Base-by-base conservation (phyloP, 2,113 vertebrate species). In the Hoplias malabaricus region DNA sequence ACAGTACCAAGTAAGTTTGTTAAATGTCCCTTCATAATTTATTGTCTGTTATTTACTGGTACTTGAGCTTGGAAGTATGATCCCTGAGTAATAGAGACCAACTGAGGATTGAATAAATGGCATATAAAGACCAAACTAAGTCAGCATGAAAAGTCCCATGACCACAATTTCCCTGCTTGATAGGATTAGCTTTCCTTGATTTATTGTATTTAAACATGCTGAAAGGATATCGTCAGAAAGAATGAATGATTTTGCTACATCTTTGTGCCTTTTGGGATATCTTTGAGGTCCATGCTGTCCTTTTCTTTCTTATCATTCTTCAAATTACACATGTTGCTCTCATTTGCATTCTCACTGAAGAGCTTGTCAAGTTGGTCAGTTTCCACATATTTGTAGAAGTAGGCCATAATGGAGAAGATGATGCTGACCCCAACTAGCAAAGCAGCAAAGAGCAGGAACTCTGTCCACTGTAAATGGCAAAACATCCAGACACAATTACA, bases 341-440 rank as follows among this genome's bases (percentile, higher is more conserved):
- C 19, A 0, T 48, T 23, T 57, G 19, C 27, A 0, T 94, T 88
- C 13, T 91, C 83, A 72, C 23, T 67, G 87, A 79, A 85, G 12
- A 84, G 9, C 62, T 83, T 90, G 63, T 85, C 77, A 59, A 94
- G 70, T 85, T 94, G 85, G 1, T 93, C 88, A 3, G 92, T 90
- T 80, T 94, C 88, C 11, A 95, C 84, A 36, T 95, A 96, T 36
- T 93, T 90, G 87, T 98, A 99, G 92, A 95, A 96, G 85, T 92
- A 87, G 69, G 93, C 92, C 96, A 98, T 98, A 90, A 98, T 86
- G 87, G 97, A 98, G 91, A 99, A 99, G 86, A 98, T 90, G 87
- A 97, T 25, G 90, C 89, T 95, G 84, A 98, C 94, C 2, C 85
- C 92, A 76, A 99, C 67, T 86, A 99, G 91, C 56, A 99, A 92